phyloP scores from a whole-genome alignment of 2,888 invertebrate genomes.

The Eremobia ochroleuca region DNA sequence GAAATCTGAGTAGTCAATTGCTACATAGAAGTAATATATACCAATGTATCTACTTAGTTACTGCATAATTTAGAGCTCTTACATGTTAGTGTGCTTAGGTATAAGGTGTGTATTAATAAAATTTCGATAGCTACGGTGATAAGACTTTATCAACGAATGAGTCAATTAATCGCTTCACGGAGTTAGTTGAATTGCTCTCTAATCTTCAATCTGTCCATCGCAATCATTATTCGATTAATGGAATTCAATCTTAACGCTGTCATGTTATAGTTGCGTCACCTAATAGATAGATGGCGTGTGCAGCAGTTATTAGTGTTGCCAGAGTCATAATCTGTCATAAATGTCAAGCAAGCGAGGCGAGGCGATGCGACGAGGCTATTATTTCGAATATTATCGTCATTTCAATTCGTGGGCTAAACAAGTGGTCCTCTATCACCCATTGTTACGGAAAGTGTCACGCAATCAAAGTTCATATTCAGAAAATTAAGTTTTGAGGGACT shows the following conservation, averaged over 20 bases:
- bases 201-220: conserved; percentile 77
- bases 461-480: conserved; percentile 77
- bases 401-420: conserved; percentile 82
- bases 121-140: conserved; percentile 28
- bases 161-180: conserved; percentile 71
- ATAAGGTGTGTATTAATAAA: conserved; percentile 27
- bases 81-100: background rate
- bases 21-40: conserved; percentile 10
- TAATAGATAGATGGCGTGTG: conserved; percentile 89
- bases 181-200: conserved; percentile 66
- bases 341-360: conserved; percentile 84
- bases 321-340: conserved; percentile 89
- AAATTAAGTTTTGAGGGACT: conserved; percentile 69
- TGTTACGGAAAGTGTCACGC: conserved; percentile 84
- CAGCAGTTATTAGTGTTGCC: conserved; percentile 84
- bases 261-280: conserved; percentile 81
- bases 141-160: conserved; percentile 50
- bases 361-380: conserved; percentile 82
- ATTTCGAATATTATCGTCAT: conserved; percentile 84
- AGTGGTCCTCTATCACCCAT: conserved; percentile 82
- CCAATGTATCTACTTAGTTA: background rate
- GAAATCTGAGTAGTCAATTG: conserved; percentile 46
- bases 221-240: conserved; percentile 85
- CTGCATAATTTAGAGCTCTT: background rate
- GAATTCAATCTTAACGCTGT: conserved; percentile 83